Evolutionary conservation across 2,797 vertebrate species (phyloP).

Genomic region (Mionectes olivaceus): DNA sequence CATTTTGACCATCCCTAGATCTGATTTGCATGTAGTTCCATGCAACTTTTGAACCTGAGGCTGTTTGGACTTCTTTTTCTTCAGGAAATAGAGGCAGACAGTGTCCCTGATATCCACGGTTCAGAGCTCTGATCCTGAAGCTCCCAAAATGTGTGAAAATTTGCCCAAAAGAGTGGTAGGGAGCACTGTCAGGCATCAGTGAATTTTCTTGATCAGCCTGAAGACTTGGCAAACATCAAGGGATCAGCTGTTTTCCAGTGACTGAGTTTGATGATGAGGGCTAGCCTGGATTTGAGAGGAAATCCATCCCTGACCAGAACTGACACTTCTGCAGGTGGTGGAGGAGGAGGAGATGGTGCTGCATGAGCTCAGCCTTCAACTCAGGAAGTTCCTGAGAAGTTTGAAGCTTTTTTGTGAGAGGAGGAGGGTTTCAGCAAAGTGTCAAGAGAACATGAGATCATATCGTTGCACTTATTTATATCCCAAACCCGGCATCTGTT

Average conservation of each 20-base stretch:
- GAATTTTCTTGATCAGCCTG: background rate
- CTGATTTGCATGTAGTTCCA: background rate
- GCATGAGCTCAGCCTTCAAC: conserved; percentile 11
- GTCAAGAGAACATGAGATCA: conserved; percentile 70
- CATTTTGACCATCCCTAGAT: background rate
- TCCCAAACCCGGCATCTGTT: conserved; percentile 54
- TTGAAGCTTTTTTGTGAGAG: background rate
- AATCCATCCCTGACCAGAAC: background rate
- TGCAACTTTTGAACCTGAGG: background rate
- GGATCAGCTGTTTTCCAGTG: background rate
- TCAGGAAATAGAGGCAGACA: background rate
- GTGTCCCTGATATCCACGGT: background rate
- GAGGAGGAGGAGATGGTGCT: background rate
- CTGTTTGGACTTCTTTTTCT: background rate
- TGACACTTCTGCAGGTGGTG: background rate
- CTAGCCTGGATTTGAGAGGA: background rate
- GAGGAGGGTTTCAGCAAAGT: conserved; percentile 52
- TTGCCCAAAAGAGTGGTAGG: background rate
- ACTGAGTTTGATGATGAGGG: background rate
- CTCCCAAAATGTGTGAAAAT: background rate
- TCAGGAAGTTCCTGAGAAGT: conserved; percentile 17
- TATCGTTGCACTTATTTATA: conserved; percentile 58
- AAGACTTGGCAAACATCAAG: background rate
- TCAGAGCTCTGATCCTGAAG: background rate
- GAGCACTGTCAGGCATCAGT: background rate